phyloP scores from a whole-genome alignment of 2,797 vertebrate genomes.

The Tiaroga cobitis region DNA sequence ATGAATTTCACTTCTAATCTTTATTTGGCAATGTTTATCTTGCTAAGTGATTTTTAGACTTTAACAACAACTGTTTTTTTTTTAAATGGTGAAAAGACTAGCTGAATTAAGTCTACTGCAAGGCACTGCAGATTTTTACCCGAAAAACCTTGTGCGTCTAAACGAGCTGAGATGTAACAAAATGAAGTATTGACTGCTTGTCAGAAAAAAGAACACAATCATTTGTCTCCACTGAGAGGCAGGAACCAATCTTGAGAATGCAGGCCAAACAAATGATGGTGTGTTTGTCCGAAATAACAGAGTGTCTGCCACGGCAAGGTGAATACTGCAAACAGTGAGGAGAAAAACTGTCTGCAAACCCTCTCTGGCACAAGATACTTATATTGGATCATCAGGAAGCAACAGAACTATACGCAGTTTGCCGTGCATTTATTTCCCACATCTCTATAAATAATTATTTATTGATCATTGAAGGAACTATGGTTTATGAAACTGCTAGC shows the following conservation, averaged over 20 bases:
- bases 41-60: background rate
- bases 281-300: slow-evolving; percentile 18
- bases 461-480: slow-evolving; percentile 35
- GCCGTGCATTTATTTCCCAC: background rate
- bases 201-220: slow-evolving; percentile 67
- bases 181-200: slow-evolving; percentile 69
- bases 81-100: background rate
- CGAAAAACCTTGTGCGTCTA: background rate
- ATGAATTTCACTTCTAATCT: background rate
- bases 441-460: slow-evolving; percentile 32
- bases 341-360: slow-evolving; percentile 8
- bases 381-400: slow-evolving; percentile 5
- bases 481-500: slow-evolving; percentile 47
- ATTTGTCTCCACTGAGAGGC: slow-evolving; percentile 57
- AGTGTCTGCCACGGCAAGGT: background rate
- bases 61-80: background rate
- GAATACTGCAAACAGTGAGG: background rate
- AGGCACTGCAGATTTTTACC: background rate
- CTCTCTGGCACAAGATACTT: background rate
- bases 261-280: slow-evolving; percentile 24
- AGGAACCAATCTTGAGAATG: slow-evolving; percentile 63
- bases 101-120: background rate
- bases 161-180: slow-evolving; percentile 53
- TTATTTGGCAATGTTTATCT: background rate
- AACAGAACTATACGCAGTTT: background rate